Percentiles rank a stretch among this genome's conserved stretches.
These are phyloP conservation scores for Tigriopus japonicus DNA, from an alignment of 1,140 invertebrate genomes.

Conservation along the genomic window DNA sequence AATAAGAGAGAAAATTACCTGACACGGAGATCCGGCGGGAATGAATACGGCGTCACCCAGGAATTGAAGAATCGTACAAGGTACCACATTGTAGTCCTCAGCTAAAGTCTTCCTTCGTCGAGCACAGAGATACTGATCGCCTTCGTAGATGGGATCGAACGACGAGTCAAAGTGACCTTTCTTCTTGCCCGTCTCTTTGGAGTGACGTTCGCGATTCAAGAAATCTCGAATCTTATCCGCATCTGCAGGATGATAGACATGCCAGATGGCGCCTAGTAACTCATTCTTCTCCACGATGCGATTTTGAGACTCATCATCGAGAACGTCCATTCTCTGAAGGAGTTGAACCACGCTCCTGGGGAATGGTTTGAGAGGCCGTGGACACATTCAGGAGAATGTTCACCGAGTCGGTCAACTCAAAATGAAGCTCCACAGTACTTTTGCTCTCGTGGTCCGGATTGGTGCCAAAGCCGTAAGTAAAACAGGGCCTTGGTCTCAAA, in stretches of 20 bases:
- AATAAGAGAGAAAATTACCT: constrained; percentile 31
- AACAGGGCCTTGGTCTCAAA: constrained; percentile 92
- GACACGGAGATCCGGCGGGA: constrained; percentile 87
- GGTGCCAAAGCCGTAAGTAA: constrained; percentile 51
- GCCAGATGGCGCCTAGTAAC: constrained; percentile 84
- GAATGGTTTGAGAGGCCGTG: constrained; percentile 32
- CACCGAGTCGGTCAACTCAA: constrained; percentile 88
- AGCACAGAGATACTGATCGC: constrained; percentile 79
- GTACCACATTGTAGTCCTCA: constrained; percentile 75
- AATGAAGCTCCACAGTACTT: constrained; percentile 83
- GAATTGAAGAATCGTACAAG: constrained; percentile 88
- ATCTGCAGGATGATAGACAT: constrained; percentile 80
- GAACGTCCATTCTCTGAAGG: too few species aligned
- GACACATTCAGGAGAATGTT: constrained; percentile 93
- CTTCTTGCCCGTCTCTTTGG: constrained; percentile 35
- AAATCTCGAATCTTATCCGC: constrained; percentile 87
- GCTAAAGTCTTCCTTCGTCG: constrained; percentile 59
- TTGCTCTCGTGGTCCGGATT: constrained; percentile 50
- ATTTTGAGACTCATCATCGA: too few species aligned
- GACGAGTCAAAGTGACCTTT: too few species aligned
- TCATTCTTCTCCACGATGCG: constrained; percentile 40
- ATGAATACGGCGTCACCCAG: constrained; percentile 93
- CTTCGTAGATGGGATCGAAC: constrained; percentile 90
- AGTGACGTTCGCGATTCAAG: constrained; percentile 44
- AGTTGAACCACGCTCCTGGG: too few species aligned